phyloP scores from a whole-genome alignment of 2,888 invertebrate genomes.

The Rotaria socialis region DNA sequence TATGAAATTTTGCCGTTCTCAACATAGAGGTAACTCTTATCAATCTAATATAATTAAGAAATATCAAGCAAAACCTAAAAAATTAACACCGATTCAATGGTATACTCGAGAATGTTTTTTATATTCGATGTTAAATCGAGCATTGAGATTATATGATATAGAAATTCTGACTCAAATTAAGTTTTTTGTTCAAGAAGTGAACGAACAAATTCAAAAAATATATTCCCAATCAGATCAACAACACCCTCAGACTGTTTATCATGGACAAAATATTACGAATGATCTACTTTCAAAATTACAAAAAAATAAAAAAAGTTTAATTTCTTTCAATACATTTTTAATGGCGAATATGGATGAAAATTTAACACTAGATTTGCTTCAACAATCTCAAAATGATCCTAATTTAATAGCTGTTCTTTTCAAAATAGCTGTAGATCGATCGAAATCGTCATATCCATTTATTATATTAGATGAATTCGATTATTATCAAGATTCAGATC shows the following conservation, averaged over 20 bases:
- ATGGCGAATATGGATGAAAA: neutral
- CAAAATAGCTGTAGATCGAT: neutral
- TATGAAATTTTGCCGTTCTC: neutral
- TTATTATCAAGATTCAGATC: neutral
- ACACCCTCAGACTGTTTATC: neutral
- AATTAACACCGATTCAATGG: neutral
- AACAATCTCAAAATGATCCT: neutral
- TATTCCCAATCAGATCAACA: neutral
- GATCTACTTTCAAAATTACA: neutral
- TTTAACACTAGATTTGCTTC: neutral
- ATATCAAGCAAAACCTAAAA: neutral
- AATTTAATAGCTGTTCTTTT: neutral
- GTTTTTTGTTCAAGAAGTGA: neutral
- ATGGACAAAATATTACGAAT: neutral
- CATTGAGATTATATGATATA: neutral
- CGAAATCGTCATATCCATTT: neutral
- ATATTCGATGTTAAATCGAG: constrained; percentile 3
- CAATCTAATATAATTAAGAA: neutral
- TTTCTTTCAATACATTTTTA: neutral
- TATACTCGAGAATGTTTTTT: neutral
- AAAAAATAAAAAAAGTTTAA: neutral
- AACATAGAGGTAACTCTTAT: neutral
- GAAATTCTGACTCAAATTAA: neutral
- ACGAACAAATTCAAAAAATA: neutral
- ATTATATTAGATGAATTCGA: neutral